phyloP scores from a whole-genome alignment of 2,888 invertebrate genomes.

The Blera fallax region DNA sequence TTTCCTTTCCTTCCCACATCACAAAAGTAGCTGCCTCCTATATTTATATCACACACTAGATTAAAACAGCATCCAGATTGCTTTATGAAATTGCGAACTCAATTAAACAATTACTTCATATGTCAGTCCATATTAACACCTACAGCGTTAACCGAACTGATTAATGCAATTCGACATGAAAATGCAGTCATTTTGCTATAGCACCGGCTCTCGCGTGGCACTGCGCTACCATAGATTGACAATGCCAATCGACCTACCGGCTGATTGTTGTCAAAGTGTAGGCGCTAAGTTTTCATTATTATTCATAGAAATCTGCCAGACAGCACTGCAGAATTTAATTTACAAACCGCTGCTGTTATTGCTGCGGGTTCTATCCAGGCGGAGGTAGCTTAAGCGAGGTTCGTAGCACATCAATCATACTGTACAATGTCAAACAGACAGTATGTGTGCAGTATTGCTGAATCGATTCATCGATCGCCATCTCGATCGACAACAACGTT shows the following conservation, averaged over 20 bases:
- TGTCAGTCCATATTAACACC: slow-evolving; percentile 67
- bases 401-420: slow-evolving; percentile 58
- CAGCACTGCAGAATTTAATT: slow-evolving; percentile 41
- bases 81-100: slow-evolving; percentile 48
- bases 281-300: slow-evolving; percentile 57
- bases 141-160: slow-evolving; percentile 50
- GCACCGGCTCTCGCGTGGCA: slow-evolving; percentile 17
- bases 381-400: slow-evolving; percentile 33
- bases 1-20: slow-evolving; percentile 9
- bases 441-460: slow-evolving; percentile 16
- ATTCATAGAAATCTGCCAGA: slow-evolving; percentile 54
- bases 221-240: slow-evolving; percentile 27
- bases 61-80: neutral
- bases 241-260: slow-evolving; percentile 57
- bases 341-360: slow-evolving; percentile 10
- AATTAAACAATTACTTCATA: slow-evolving; percentile 69
- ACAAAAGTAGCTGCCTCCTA: neutral
- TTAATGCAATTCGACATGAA: slow-evolving; percentile 47
- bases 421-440: slow-evolving; percentile 53
- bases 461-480: slow-evolving; percentile 34
- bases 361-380: slow-evolving; percentile 2
- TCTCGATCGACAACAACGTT: slow-evolving; percentile 14
- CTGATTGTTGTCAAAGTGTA: slow-evolving; percentile 52
- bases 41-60: slow-evolving; percentile 6
- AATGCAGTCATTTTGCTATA: slow-evolving; percentile 53